These are phyloP conservation scores for Tiphia femorata DNA, from an alignment of 2,888 invertebrate genomes.

Conservation along the genomic window DNA sequence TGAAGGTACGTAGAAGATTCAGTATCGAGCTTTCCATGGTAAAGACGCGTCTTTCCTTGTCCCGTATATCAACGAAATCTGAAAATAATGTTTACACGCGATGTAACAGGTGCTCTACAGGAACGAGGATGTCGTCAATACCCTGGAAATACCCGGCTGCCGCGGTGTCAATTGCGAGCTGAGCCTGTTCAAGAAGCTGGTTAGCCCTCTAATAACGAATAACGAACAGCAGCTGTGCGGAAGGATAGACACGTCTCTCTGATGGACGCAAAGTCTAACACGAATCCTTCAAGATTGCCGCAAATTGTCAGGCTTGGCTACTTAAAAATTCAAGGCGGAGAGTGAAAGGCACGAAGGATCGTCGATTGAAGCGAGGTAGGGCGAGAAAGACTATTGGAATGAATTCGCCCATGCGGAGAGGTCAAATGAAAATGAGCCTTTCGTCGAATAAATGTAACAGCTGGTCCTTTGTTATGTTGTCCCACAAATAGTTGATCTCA, in stretches of 20 bases:
- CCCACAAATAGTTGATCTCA: conserved; percentile 24
- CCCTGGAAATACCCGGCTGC: neutral
- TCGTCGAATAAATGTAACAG: conserved; percentile 18
- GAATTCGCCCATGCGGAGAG: no score
- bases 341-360: no score
- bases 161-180: neutral
- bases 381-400: no score
- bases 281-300: no score
- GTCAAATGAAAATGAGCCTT: no score
- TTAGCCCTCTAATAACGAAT: neutral
- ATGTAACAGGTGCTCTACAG: neutral
- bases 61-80: neutral
- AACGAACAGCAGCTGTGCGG: neutral
- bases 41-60: no score
- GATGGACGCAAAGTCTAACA: no score
- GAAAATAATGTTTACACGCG: neutral
- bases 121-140: neutral
- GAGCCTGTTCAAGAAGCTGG: neutral
- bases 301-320: no score
- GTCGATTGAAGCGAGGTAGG: no score
- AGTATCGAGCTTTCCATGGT: neutral
- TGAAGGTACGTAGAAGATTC: conserved; percentile 21
- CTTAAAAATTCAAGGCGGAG: no score
- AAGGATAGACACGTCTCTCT: no score
- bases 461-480: conserved; percentile 24